Evolutionary conservation across 1,140 invertebrate genomes (phyloP), one percentile per base, ranked within the genome.

Genomic region (Harlomillsia oculata): DNA sequence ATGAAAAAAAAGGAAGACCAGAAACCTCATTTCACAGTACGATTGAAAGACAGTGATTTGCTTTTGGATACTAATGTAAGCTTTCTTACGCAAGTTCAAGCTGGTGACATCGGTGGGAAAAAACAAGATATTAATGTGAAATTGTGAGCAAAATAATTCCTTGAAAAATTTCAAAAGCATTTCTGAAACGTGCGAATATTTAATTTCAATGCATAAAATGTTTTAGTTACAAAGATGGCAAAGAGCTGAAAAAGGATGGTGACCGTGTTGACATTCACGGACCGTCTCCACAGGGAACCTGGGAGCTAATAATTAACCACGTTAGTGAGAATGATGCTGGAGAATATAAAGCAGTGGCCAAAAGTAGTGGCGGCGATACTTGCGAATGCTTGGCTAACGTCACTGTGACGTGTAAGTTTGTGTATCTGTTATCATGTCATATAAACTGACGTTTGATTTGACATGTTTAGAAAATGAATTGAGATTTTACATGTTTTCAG

Each of bases 301-400:
- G 90, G 74, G 88, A 94, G 70, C 67, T 99, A 21, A 80, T 94
- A 2, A 92, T 98, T 59, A 78, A 81, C 0, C 80, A 91, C 59
- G 88, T 94, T 0, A 80, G 77, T 49, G 77, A 78, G 23, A 68
- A 75, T 13, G 94, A 98, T 72, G 85, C 84, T 30, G 96, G 94
- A 9, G 77, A 78, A 20, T 99, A 98, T 73, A 82, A 82, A 44
- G 94, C 89, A 69, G 80, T 81, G 1, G 92, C 91, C 6, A 79
- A 74, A 2, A 99, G 99, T 70, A 81, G 80, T 44, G 82, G 80
- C 66, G 92, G 92, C 0, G 81, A 87, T 62, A 85, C 84, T 41
- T 82, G 87, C 64, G 89, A 83, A 1, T 76, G 72, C 1, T 81
- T 94, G 5, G 53, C 39, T 13, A 56, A 18, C 11, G 52, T 51